Percentiles rank a stretch among this genome's conserved stretches.
Conservation (phyloP, 1,140 invertebrate genomes). For the Holcopasites calliopsidis region DNA sequence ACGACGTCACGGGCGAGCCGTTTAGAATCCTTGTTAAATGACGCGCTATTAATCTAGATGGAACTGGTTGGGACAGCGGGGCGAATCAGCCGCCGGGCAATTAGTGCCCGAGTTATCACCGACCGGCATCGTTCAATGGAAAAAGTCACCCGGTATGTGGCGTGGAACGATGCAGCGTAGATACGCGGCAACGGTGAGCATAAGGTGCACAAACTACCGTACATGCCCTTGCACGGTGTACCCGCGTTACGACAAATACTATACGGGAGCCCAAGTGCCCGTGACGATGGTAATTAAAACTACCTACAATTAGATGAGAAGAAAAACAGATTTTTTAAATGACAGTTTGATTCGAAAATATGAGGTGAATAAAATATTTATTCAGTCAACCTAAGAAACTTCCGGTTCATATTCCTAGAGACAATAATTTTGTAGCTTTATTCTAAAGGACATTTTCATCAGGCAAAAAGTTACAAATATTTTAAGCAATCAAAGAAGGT, state of each 20-base stretch:
- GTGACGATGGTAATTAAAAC: too few species aligned
- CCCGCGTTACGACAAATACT: neutral
- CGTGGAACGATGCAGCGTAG: constrained; percentile 52
- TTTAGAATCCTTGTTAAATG: constrained; percentile 20
- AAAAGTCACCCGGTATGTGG: constrained; percentile 59
- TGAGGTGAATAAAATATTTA: too few species aligned
- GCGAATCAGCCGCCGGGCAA: constrained; percentile 31
- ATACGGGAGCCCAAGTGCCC: too few species aligned
- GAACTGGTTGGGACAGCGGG: neutral
- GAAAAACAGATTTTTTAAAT: too few species aligned
- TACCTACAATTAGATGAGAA: too few species aligned
- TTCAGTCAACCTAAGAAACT: too few species aligned
- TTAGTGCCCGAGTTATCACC: constrained; percentile 43
- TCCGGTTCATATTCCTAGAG: too few species aligned
- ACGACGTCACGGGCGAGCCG: neutral
- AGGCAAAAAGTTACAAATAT: too few species aligned
- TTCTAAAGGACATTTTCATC: too few species aligned
- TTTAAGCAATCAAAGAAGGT: too few species aligned
- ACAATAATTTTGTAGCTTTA: too few species aligned
- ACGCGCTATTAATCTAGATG: constrained; percentile 28
- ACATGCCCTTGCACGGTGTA: neutral
- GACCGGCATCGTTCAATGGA: constrained; percentile 13
- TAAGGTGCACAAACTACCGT: constrained; percentile 60
- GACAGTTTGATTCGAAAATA: too few species aligned
- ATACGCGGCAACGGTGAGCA: constrained; percentile 56